These are phyloP conservation scores for Lepidocyrtoides sp. DNA, from an alignment of 2,888 invertebrate species.

Conservation along the genomic window DNA sequence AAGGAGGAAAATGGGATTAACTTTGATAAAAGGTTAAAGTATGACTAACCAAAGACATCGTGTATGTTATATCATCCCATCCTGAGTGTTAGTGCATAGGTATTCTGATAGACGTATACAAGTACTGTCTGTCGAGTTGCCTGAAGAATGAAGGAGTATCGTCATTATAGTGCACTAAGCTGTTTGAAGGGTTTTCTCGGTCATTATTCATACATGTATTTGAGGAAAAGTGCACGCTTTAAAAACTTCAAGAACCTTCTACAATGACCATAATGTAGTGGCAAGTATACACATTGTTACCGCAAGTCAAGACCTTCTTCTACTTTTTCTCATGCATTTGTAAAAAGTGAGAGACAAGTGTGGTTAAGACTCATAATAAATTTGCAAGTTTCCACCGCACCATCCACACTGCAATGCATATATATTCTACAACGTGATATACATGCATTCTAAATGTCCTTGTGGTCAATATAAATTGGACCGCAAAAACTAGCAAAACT, in stretches of 20 bases:
- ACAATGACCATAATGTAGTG: neutral
- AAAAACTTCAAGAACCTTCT: neutral
- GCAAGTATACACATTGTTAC: neutral
- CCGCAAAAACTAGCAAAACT: neutral
- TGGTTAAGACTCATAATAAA: neutral
- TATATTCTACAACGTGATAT: neutral
- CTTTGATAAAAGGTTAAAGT: too few species aligned
- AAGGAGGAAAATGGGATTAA: too few species aligned
- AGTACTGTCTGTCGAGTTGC: too few species aligned
- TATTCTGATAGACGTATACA: too few species aligned
- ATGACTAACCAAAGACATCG: too few species aligned
- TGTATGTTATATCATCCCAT: too few species aligned
- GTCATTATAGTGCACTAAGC: too few species aligned
- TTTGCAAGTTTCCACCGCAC: neutral
- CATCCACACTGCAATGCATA: neutral
- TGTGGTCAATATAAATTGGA: neutral
- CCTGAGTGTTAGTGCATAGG: too few species aligned
- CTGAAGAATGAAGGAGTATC: too few species aligned
- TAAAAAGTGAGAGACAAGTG: neutral
- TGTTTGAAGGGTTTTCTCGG: too few species aligned
- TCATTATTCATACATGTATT: too few species aligned
- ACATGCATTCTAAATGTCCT: neutral
- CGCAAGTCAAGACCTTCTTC: neutral
- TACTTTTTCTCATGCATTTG: neutral
- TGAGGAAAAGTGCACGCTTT: too few species aligned